Evolutionary conservation across 2,113 vertebrate species (phyloP).

Genomic region (Rutilus rutilus): DNA sequence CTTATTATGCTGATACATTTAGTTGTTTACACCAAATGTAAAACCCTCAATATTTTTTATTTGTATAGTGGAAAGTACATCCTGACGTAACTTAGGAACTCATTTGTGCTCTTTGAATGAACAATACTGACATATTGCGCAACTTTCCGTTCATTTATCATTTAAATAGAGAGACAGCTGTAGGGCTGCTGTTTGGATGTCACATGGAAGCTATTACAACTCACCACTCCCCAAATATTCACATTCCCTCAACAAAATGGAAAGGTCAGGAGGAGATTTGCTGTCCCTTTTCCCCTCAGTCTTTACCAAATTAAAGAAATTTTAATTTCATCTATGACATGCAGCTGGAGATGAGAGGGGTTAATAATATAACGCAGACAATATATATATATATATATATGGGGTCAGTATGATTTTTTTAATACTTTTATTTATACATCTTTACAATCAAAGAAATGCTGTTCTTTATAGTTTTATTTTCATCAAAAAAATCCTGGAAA

Average conservation of each 20-base stretch:
- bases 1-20: neutral
- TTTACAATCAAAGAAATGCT: neutral
- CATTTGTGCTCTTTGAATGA: neutral
- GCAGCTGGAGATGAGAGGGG: neutral
- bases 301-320: neutral
- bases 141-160: constrained; percentile 19
- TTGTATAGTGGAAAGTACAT: neutral
- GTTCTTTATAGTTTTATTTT: neutral
- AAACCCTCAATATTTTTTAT: neutral
- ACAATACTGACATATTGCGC: neutral
- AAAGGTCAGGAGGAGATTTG: constrained; percentile 22
- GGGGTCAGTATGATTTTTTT: neutral
- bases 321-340: neutral
- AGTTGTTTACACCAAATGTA: neutral
- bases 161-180: constrained; percentile 11
- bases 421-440: neutral
- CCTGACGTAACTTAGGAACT: neutral
- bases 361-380: neutral
- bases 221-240: constrained; percentile 40
- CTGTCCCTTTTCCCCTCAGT: neutral
- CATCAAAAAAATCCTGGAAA: neutral
- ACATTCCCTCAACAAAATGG: constrained; percentile 31
- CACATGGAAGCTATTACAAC: constrained; percentile 56
- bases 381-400: neutral
- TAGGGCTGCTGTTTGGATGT: neutral